Conservation (phyloP, 2,113 vertebrate genomes). For the Ctenodactylus gundi region DNA sequence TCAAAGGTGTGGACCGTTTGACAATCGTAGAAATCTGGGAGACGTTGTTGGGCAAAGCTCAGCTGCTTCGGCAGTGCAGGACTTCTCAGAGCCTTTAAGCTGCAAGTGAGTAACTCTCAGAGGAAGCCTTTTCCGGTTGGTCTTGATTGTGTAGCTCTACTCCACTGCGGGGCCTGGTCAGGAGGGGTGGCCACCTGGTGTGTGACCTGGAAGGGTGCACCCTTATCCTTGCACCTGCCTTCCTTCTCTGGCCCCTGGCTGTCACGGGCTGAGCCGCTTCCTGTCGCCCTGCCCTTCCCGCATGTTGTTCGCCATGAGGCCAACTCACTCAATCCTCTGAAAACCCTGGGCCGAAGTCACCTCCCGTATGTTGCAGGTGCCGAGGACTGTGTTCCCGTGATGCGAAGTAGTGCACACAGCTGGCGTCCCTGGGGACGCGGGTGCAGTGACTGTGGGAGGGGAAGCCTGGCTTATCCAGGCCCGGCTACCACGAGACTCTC, state of each 20-base stretch:
- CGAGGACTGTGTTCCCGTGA: accelerated
- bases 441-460: not conserved
- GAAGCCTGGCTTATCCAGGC: not conserved
- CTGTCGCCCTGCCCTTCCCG: no score
- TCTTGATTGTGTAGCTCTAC: not conserved
- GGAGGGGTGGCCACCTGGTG: no score
- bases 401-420: not conserved
- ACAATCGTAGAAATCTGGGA: not conserved
- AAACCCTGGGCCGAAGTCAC: no score
- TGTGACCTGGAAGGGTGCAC: no score
- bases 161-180: no score
- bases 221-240: no score
- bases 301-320: no score
- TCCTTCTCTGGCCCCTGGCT: no score
- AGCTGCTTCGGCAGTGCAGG: not conserved
- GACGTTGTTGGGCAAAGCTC: not conserved
- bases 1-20: not conserved
- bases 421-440: not conserved
- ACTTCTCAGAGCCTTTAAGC: slow-evolving; percentile 28
- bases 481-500: not conserved
- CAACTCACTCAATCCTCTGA: no score
- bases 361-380: not conserved
- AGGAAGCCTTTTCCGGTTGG: not conserved
- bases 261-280: no score
- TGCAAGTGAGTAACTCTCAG: not conserved